Evolutionary conservation across 2,797 vertebrate genomes (phyloP).

Genomic region (Strix occidentalis): DNA sequence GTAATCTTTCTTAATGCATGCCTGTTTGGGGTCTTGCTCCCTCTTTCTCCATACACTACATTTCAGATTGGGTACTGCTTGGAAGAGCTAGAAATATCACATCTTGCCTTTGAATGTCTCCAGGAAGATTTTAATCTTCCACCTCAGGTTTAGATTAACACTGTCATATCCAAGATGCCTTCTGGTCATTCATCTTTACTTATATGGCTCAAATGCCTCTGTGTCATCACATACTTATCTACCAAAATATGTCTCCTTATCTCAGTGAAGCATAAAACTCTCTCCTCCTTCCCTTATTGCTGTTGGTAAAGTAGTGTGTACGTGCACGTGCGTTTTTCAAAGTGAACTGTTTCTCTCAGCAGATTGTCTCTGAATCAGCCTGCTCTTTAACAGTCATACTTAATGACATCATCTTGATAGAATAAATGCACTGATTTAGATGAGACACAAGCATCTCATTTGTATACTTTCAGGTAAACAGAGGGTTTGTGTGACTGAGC

Average conservation of each 20-base stretch:
- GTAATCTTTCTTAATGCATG: not conserved
- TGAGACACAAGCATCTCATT: not conserved
- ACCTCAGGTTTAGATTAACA: not conserved
- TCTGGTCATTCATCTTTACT: not conserved
- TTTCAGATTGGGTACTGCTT: not conserved
- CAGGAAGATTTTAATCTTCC: not conserved
- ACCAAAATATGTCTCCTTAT: not conserved
- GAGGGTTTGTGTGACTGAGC: not conserved
- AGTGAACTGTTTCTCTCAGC: not conserved
- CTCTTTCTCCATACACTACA: not conserved
- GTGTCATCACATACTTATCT: not conserved
- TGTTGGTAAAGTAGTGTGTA: not conserved
- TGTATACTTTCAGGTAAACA: not conserved
- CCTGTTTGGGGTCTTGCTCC: not conserved
- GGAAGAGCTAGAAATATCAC: not conserved
- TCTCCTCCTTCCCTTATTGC: not conserved
- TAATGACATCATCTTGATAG: not conserved
- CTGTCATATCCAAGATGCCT: not conserved
- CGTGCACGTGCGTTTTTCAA: accelerated
- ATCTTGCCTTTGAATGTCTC: not conserved
- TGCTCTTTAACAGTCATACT: not conserved
- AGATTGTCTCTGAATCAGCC: not conserved
- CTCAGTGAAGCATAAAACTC: not conserved
- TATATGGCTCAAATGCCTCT: not conserved
- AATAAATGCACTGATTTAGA: not conserved